Conservation (phyloP, 1,140 invertebrate species). For the Caenorhabditis latens region DNA sequence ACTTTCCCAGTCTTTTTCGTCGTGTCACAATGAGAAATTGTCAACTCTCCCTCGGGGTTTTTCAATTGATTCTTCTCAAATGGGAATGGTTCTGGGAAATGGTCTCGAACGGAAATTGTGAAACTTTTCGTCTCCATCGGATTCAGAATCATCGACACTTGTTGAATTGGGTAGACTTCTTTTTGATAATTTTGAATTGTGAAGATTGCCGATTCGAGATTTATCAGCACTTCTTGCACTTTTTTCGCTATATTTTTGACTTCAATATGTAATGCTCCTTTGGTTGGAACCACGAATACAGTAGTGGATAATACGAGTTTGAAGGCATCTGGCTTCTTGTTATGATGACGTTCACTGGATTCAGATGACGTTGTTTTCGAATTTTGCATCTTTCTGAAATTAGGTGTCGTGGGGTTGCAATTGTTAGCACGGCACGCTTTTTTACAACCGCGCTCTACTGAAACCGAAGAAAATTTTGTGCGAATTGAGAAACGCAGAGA, state of each 20-base stretch:
- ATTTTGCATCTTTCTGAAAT: slow-evolving; percentile 9
- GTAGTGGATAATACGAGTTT: not conserved
- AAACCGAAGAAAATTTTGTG: no score
- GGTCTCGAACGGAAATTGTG: not conserved
- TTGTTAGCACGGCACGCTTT: no score
- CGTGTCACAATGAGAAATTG: slow-evolving; percentile 38
- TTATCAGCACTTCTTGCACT: slow-evolving; percentile 28
- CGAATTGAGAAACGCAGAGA: no score
- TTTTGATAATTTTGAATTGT: slow-evolving; percentile 1
- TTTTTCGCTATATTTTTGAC: not conserved
- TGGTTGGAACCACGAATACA: slow-evolving; percentile 4
- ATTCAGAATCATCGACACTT: slow-evolving; percentile 12
- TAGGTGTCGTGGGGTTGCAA: no score
- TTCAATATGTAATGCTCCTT: slow-evolving; percentile 1
- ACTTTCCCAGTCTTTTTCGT: not conserved
- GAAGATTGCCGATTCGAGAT: slow-evolving; percentile 32
- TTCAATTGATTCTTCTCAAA: not conserved
- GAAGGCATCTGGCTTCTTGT: not conserved
- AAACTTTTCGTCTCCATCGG: slow-evolving; percentile 25
- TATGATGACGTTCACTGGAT: not conserved
- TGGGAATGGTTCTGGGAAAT: not conserved
- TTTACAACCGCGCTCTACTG: no score
- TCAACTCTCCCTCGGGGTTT: slow-evolving; percentile 2
- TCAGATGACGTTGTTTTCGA: slow-evolving; percentile 9
- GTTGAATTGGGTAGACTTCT: not conserved